Conservation (phyloP, 1,140 invertebrate genomes). For the Mycetomoellerius zeteki region DNA sequence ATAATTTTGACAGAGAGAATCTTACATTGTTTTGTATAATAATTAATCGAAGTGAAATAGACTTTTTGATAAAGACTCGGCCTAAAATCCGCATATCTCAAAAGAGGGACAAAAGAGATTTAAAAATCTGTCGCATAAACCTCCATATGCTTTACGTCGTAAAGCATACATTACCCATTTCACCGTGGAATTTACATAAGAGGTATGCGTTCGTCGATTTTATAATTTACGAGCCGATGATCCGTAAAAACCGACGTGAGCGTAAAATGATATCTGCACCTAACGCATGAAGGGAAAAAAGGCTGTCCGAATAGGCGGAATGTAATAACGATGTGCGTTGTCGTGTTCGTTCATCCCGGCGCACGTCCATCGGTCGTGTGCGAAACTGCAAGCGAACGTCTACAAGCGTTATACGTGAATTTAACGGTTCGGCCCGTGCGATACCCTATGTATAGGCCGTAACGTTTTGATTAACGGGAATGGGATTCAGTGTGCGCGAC, state of each 20-base stretch:
- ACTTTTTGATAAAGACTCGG: no score
- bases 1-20: background rate
- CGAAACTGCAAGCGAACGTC: slow-evolving; percentile 41
- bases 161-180: slow-evolving; percentile 3
- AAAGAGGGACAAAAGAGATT: background rate
- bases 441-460: slow-evolving; percentile 62
- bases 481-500: slow-evolving; percentile 65
- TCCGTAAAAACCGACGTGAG: slow-evolving; percentile 14
- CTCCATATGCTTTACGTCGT: background rate
- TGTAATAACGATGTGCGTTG: slow-evolving; percentile 44
- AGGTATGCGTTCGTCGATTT: slow-evolving; percentile 20
- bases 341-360: background rate
- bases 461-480: slow-evolving; percentile 75
- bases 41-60: slow-evolving; percentile 36
- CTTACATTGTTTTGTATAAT: background rate
- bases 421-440: slow-evolving; percentile 62
- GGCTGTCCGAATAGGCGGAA: background rate
- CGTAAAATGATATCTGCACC: slow-evolving; percentile 39
- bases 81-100: no score
- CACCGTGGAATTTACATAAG: slow-evolving; percentile 25
- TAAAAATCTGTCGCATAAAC: slow-evolving; percentile 30
- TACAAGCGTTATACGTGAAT: slow-evolving; percentile 63
- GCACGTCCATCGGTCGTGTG: slow-evolving; percentile 9
- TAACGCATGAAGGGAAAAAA: slow-evolving; percentile 12
- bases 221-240: slow-evolving; percentile 53